Percentiles rank a stretch among this genome's conserved stretches.
phyloP scores from a whole-genome alignment of 2,888 invertebrate species.

The Reticulitermes lucifugus region DNA sequence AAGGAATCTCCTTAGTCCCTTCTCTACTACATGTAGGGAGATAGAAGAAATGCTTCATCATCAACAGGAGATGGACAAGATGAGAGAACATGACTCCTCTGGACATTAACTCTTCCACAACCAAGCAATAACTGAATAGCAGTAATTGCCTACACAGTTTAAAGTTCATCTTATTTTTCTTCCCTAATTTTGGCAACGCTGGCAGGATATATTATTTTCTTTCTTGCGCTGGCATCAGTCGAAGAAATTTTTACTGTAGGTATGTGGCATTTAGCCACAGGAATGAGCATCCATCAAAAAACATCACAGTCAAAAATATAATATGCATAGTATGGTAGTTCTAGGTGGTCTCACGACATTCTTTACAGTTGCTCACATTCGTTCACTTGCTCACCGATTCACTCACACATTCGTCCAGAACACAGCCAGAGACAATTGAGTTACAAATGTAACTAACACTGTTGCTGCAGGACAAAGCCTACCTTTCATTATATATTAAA shows the following conservation, averaged over 20 bases:
- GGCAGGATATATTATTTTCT: slow-evolving; percentile 51
- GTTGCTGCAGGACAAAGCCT: slow-evolving; percentile 19
- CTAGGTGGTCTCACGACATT: slow-evolving; percentile 24
- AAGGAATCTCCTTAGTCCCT: slow-evolving; percentile 22
- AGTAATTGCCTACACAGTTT: slow-evolving; percentile 11
- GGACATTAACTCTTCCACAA: slow-evolving; percentile 44
- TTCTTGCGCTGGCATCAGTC: slow-evolving; percentile 38
- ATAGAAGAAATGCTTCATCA: slow-evolving; percentile 28
- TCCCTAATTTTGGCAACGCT: slow-evolving; percentile 51
- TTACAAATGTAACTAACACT: slow-evolving; percentile 29
- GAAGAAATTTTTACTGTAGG: slow-evolving; percentile 38
- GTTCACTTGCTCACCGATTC: slow-evolving; percentile 14
- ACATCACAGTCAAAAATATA: slow-evolving; percentile 55
- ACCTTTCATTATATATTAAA: slow-evolving; percentile 9
- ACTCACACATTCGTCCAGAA: slow-evolving; percentile 33
- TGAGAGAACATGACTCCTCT: slow-evolving; percentile 30
- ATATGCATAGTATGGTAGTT: slow-evolving; percentile 44
- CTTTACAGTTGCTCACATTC: slow-evolving; percentile 15
- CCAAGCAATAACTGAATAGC: slow-evolving; percentile 42
- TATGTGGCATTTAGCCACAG: slow-evolving; percentile 49
- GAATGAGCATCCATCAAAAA: slow-evolving; percentile 54
- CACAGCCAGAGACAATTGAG: slow-evolving; percentile 40
- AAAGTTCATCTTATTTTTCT: slow-evolving; percentile 16
- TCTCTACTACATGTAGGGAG: slow-evolving; percentile 33
- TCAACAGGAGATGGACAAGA: slow-evolving; percentile 41